Evolutionary conservation across 2,888 invertebrate genomes (phyloP).

Genomic region (Drosophila pseudotakahashii): DNA sequence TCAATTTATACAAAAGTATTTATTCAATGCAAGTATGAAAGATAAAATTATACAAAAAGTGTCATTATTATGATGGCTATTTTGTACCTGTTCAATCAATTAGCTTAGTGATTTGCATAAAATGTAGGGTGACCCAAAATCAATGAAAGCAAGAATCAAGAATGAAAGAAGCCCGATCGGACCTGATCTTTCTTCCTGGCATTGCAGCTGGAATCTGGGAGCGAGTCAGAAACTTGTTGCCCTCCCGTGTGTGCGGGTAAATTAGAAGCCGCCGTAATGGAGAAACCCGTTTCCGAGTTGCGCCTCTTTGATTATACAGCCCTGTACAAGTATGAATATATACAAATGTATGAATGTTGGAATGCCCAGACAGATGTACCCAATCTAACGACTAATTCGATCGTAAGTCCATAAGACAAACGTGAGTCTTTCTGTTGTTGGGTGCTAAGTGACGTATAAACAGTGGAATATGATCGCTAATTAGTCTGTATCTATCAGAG

Average conservation of each 20-base stretch:
- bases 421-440: constrained; percentile 18
- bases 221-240: constrained; percentile 14
- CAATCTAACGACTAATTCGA: constrained; percentile 25
- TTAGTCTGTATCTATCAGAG: constrained; percentile 44
- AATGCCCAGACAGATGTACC: constrained; percentile 15
- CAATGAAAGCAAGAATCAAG: constrained; percentile 21
- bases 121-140: constrained; percentile 36
- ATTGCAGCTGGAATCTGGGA: not conserved
- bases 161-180: constrained; percentile 17
- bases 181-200: constrained; percentile 10
- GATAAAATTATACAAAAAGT: constrained; percentile 11
- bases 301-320: constrained; percentile 4
- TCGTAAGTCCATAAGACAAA: constrained; percentile 24
- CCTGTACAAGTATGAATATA: not conserved
- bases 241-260: constrained; percentile 5
- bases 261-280: constrained; percentile 45
- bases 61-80: no score
- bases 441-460: constrained; percentile 57
- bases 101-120: constrained; percentile 32
- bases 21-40: not conserved
- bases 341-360: not conserved
- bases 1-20: not conserved
- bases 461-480: constrained; percentile 52
- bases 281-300: constrained; percentile 43
- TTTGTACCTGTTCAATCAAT: not conserved